Conservation (phyloP, 2,797 vertebrate genomes). For the Esox lucius region DNA sequence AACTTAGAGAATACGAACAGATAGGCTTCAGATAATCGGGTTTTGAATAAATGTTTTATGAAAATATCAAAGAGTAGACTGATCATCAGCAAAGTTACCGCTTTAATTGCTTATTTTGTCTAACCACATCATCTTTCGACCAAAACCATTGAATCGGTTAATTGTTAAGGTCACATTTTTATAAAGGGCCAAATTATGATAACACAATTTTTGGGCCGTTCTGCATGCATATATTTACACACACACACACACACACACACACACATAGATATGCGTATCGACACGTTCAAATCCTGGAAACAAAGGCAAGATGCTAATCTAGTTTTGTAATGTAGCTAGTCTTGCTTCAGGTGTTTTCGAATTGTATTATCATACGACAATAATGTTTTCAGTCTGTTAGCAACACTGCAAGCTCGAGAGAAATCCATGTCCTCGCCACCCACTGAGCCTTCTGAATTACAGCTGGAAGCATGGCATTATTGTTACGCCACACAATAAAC, state of each 20-base stretch:
- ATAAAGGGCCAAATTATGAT: neutral
- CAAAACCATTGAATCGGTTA: neutral
- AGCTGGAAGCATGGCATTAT: neutral
- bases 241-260: constrained; percentile 5
- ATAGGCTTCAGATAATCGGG: neutral
- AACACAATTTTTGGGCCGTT: neutral
- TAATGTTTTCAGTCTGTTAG: constrained; percentile 5
- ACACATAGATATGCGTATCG: constrained; percentile 5
- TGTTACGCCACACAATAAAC: neutral
- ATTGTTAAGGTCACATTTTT: neutral
- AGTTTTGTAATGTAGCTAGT: neutral
- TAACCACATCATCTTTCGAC: neutral
- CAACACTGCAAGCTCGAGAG: constrained; percentile 3
- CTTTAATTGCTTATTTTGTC: neutral
- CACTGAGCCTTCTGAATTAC: neutral
- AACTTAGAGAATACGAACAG: neutral
- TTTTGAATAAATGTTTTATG: neutral
- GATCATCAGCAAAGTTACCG: neutral
- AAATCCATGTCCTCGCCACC: neutral
- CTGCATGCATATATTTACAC: neutral
- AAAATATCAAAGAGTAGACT: neutral
- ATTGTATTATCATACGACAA: neutral
- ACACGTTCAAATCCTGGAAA: constrained; percentile 1
- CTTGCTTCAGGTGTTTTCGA: constrained; percentile 1
- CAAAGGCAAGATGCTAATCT: neutral